Evolutionary conservation across 2,888 invertebrate genomes (phyloP).

Genomic region (Nezara viridula): DNA sequence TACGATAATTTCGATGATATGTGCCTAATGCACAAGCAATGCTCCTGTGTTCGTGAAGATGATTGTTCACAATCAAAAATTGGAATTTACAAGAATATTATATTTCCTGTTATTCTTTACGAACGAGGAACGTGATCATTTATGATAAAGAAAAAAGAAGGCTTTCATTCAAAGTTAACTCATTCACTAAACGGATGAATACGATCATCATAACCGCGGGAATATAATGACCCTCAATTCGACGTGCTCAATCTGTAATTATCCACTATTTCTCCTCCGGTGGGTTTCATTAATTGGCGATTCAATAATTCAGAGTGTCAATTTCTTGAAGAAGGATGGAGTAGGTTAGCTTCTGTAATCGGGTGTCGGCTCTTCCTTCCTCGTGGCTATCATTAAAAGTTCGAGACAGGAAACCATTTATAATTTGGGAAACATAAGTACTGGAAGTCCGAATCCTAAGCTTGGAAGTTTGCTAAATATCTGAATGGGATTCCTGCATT

Average conservation of each 20-base stretch:
- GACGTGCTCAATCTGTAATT: not conserved
- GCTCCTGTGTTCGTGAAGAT: too few relatives aligned
- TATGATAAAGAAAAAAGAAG: too few relatives aligned
- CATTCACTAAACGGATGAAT: not conserved
- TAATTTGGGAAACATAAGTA: not conserved
- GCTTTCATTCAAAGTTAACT: not conserved
- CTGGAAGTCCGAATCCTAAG: not conserved
- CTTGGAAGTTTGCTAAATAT: too few relatives aligned
- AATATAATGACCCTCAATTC: not conserved
- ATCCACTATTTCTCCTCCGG: not conserved
- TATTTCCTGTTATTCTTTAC: too few relatives aligned
- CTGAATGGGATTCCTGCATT: too few relatives aligned
- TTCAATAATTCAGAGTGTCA: slow-evolving; percentile 31
- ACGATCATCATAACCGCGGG: not conserved
- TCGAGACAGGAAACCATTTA: not conserved
- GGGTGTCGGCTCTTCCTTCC: not conserved
- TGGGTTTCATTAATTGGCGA: not conserved
- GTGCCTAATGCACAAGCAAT: too few relatives aligned
- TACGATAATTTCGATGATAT: too few relatives aligned
- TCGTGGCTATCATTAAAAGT: not conserved
- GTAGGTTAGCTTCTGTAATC: not conserved
- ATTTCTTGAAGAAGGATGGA: not conserved
- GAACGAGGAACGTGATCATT: too few relatives aligned
- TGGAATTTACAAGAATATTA: too few relatives aligned
- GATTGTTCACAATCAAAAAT: too few relatives aligned